These are phyloP conservation scores for Acomys russatus DNA, from an alignment of 2,797 vertebrate species.

Conservation along the genomic window DNA sequence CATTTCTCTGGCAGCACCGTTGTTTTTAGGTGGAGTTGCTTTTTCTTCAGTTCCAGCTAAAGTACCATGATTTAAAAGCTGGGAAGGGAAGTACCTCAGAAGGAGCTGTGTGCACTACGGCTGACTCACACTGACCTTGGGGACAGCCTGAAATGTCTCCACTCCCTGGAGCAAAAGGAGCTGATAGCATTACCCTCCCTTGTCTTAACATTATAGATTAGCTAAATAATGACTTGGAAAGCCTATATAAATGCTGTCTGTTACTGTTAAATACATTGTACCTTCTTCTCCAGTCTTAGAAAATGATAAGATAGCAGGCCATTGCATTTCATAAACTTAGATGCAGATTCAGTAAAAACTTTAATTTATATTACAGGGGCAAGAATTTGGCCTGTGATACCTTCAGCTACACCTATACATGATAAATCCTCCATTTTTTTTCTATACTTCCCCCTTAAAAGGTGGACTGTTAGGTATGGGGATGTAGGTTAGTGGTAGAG, in stretches of 20 bases:
- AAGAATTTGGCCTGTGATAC: neutral
- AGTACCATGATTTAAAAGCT: conserved; percentile 15
- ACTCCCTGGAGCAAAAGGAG: neutral
- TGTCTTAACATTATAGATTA: neutral
- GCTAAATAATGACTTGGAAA: neutral
- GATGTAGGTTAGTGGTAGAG: neutral
- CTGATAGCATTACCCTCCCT: neutral
- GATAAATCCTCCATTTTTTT: neutral
- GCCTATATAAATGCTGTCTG: neutral
- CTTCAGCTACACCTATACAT: neutral
- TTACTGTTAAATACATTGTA: conserved; percentile 2
- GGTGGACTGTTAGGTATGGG: neutral
- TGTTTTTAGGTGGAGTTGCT: conserved; percentile 47
- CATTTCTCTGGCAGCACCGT: conserved; percentile 24
- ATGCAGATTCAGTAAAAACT: neutral
- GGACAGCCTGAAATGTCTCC: neutral
- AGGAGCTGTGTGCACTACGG: neutral
- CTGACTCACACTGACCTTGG: conserved; percentile 18
- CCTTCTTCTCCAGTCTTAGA: neutral
- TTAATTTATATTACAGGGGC: neutral
- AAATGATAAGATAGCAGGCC: neutral
- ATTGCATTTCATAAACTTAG: neutral
- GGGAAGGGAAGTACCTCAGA: neutral
- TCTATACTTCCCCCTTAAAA: neutral
- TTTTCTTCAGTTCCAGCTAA: conserved; percentile 42